These are phyloP conservation scores for Panorpa germanica DNA, from an alignment of 2,888 invertebrate genomes.

Conservation along the genomic window DNA sequence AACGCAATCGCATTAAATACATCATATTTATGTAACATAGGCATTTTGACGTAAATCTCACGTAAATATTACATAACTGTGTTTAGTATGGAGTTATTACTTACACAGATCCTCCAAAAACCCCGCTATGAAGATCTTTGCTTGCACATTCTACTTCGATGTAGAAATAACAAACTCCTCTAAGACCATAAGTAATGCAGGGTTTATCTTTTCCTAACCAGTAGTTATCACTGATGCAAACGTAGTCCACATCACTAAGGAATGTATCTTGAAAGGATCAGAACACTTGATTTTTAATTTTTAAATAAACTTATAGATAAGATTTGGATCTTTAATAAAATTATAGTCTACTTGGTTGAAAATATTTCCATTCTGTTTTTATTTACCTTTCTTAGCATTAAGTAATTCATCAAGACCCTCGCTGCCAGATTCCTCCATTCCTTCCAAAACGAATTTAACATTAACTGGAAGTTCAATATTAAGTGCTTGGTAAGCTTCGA, in stretches of 20 bases:
- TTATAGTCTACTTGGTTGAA: too few species aligned
- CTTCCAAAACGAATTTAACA: conserved; percentile 84
- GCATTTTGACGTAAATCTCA: too few species aligned
- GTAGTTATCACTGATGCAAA: conserved; percentile 97
- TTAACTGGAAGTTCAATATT: conserved; percentile 51
- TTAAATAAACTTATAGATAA: too few species aligned
- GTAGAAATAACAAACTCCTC: conserved; percentile 84
- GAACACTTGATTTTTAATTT: too few species aligned
- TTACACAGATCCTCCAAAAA: conserved; percentile 86
- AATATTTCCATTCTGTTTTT: too few species aligned
- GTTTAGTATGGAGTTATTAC: conserved; percentile 17
- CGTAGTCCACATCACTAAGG: conserved; percentile 71
- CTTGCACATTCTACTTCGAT: conserved; percentile 72
- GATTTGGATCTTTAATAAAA: too few species aligned
- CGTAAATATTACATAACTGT: too few species aligned
- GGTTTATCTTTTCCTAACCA: conserved; percentile 96
- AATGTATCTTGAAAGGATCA: conserved; percentile 49
- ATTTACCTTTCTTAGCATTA: conserved; percentile 31
- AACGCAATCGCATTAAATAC: too few species aligned
- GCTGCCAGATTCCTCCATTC: conserved; percentile 97
- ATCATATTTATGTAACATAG: too few species aligned
- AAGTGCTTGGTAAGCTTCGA: conserved; percentile 68
- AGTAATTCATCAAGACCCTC: conserved; percentile 85
- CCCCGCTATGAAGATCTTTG: conserved; percentile 92
- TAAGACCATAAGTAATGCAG: conserved; percentile 89